Evolutionary conservation across 2,113 vertebrate species (phyloP).

Genomic region (Hippoglossus stenolepis): DNA sequence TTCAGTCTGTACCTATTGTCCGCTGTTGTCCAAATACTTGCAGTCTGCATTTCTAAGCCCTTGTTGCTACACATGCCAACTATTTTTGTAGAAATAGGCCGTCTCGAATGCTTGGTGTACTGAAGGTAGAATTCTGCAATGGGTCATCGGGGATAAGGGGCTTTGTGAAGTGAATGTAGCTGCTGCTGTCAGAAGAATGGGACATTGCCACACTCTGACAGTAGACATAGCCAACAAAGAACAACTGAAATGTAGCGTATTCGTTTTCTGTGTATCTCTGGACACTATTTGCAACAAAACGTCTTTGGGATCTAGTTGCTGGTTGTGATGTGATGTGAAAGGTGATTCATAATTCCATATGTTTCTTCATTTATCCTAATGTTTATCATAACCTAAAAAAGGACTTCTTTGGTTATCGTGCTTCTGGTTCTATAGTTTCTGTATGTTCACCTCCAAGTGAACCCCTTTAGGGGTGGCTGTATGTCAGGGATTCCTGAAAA

Average conservation of each 20-base stretch:
- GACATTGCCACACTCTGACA: not conserved
- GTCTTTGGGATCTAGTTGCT: too few species aligned
- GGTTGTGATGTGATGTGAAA: not conserved
- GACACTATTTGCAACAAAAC: not conserved
- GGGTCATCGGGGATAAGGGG: not conserved
- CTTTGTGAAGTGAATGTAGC: not conserved
- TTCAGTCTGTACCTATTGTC: not conserved
- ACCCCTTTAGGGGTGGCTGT: not conserved
- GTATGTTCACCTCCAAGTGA: not conserved
- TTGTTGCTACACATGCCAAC: not conserved
- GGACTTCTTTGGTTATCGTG: not conserved
- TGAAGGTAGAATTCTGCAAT: not conserved
- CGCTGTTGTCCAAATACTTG: not conserved
- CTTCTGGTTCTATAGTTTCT: not conserved
- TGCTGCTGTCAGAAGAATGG: slow-evolving; percentile 2
- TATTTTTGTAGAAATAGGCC: not conserved
- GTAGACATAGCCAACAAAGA: not conserved
- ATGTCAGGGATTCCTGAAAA: slow-evolving; percentile 36
- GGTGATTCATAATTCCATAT: not conserved
- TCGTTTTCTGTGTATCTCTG: not conserved
- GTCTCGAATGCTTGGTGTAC: not conserved
- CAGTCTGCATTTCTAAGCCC: not conserved
- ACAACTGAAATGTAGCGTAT: not conserved
- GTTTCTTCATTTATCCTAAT: not conserved
- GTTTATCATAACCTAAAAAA: not conserved